phyloP scores from a whole-genome alignment of 2,797 vertebrate genomes.

The Arrhamphus sclerolepis region DNA sequence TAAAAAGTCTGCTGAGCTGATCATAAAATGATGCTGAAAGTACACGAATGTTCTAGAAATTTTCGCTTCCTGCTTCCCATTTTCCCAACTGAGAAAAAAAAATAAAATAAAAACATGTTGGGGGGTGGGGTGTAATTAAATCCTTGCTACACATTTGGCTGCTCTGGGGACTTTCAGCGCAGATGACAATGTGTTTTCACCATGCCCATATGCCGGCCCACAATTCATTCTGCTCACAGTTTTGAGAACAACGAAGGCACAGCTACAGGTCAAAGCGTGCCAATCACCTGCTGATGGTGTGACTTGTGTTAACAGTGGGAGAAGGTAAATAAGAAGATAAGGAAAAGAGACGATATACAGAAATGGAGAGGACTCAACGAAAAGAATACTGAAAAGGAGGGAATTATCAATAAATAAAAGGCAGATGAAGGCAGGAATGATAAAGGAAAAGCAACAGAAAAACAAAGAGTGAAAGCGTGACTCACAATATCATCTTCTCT shows the following conservation, averaged over 20 bases:
- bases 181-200: conserved; percentile 24
- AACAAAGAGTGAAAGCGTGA: neutral
- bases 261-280: conserved; percentile 1
- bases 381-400: neutral
- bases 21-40: neutral
- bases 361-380: neutral
- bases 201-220: conserved; percentile 6
- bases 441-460: neutral
- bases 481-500: conserved; percentile 99
- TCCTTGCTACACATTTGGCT: conserved; percentile 26
- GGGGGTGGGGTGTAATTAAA: conserved; percentile 16
- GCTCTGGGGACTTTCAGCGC: conserved; percentile 12
- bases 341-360: neutral
- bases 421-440: neutral
- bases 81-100: conserved; percentile 15
- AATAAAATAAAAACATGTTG: conserved; percentile 15
- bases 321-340: neutral
- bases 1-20: neutral
- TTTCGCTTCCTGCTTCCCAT: neutral
- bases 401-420: neutral
- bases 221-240: conserved; percentile 7
- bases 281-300: neutral
- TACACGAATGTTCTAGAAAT: conserved; percentile 7
- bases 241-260: neutral
- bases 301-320: neutral